Evolutionary conservation across 2,888 invertebrate genomes (phyloP), one percentile per base, ranked within the genome.

Genomic region (Liopterus haemorrhoidalis): DNA sequence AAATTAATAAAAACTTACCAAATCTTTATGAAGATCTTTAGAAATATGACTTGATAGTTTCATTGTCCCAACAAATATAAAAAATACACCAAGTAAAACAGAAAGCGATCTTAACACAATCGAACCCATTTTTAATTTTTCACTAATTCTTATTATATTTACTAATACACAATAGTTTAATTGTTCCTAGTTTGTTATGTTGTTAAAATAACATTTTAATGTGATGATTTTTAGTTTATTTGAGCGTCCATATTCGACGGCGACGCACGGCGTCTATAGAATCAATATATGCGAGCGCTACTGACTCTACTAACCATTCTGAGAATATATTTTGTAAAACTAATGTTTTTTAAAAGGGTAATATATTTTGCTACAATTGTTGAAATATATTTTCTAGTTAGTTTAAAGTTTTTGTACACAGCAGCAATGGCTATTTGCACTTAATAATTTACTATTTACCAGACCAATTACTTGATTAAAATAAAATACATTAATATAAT

Each of bases 1-100:
- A n/a, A n/a, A n/a, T n/a, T n/a, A n/a, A n/a, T n/a, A n/a, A n/a
- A n/a, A n/a, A 70, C 85, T 82, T 70, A 94, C 94, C 84, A 95
- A 78, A 72, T 95, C 94, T 76, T 90, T 92, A 69, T 95, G 94
- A 51, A 95, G 78, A 70, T 95, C 95, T 74, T 90, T 90, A 60
- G 91, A 94, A 55, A 95, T 81, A 59, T 85, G 79, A 54, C 92
- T 91, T 51, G 93, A 87, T 52, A 95, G 70, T 72, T 95, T 95
- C 63, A 95, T 84, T 47, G 87, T 82, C 47, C 95, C 95, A 54
- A 94, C 90, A 67, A 95, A 93, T 62, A 95, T 82, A 69, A 95
- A 95, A 73, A 95, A 95, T 59, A 94, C 73, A 49, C 95, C 95
- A 64, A 95, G 73, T 40, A 95, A 79, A 59, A 95, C 74, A 38